Evolutionary conservation across 2,888 invertebrate species (phyloP), one percentile per base, ranked within the genome.

Genomic region (Malthinus flaveolus): DNA sequence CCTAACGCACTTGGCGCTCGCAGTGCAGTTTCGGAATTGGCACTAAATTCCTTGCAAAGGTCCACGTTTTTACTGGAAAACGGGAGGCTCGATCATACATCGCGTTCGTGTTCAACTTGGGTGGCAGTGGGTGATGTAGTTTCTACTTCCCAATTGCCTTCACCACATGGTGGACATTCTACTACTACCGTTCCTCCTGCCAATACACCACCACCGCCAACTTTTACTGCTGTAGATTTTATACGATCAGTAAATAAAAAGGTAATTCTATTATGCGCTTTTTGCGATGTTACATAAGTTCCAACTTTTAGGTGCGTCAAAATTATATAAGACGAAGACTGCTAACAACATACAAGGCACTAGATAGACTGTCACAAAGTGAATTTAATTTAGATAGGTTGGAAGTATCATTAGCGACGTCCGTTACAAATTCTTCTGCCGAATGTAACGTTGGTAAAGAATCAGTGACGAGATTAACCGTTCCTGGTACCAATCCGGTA

Each of bases 91-190:
- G 87, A 87, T 63, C 78, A 78, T 52, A 77, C 78, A 1, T 78
- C 77, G 4, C 82, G 93, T 3, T 91, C 91, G 0, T 91, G 92
- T 77, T 91, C 91, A 63, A 93, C 92, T 0, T 93, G 93, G 92
- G 93, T 92, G 0, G 92, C 88, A 64, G 91, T 92, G 1, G 93
- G 93, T 0, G 88, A 89, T 72, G 81, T 87, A 23, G 84, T 85
- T 1, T 85, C 86, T 49, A 90, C 90, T 0, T 91, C 91, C 0
- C 91, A 92, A 74, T 76, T 93, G 65, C 93, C 93, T 1, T 92
- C 92, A 1, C 92, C 92, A 0, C 92, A 92, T 73, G 86, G 86
- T n/a, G 84, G 84, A 8, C 80, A 79, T 46, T 76, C 80, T 6
- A 65, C 68, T 1, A 52, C 66, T 13, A 51, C 49, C 48, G 23